Conservation (phyloP, 2,113 vertebrate genomes). For the Motacilla alba region DNA sequence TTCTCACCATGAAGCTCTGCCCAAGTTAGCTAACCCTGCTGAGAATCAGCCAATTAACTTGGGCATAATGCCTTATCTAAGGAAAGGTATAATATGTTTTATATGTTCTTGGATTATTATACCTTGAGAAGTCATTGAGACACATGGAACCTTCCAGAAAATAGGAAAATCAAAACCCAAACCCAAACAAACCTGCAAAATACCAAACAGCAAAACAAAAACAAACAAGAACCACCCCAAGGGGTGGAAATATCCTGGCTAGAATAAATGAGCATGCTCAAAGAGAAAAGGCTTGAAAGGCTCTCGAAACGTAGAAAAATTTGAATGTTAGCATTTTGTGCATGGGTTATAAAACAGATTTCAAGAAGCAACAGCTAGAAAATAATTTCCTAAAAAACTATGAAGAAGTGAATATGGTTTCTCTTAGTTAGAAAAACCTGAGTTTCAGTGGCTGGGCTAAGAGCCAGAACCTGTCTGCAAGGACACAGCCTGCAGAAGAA, state of each 20-base stretch:
- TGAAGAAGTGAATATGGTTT: neutral
- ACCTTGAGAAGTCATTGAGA: neutral
- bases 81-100: neutral
- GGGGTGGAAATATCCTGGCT: neutral
- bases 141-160: neutral
- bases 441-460: neutral
- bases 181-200: neutral
- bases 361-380: neutral
- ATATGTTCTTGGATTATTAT: neutral
- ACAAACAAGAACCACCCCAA: neutral
- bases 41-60: neutral
- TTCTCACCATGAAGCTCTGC: neutral
- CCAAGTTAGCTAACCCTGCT: neutral
- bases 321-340: neutral
- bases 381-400: neutral
- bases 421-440: neutral
- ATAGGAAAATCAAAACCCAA: neutral
- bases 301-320: neutral
- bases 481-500: neutral
- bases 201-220: neutral
- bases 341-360: neutral
- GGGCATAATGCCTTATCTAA: neutral
- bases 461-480: neutral
- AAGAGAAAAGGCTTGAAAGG: neutral
- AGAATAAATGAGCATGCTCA: neutral